Evolutionary conservation across 2,888 invertebrate genomes (phyloP), one percentile per base, ranked within the genome.

Genomic region (Platycheirus albimanus): DNA sequence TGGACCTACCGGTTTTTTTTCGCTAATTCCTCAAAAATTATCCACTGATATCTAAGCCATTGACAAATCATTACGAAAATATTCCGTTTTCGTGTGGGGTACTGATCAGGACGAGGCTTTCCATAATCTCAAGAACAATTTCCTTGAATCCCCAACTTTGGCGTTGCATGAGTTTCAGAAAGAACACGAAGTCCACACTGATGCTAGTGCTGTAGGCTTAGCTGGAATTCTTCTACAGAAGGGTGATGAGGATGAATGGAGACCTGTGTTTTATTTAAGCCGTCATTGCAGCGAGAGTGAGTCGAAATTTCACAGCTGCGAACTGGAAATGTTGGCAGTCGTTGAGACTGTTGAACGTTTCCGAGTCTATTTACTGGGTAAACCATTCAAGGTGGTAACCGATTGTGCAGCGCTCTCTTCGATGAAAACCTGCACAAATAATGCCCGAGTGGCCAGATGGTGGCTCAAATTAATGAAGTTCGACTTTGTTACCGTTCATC

Each of bases 401-500:
- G 88, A 15, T 69, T 78, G 56, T 83, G 76, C 45, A 71, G 58
- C 64, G 64, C 45, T 28, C 43, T 58, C 7, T 63, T 63, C n/a
- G 47, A 41, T 11, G 10, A 43, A 13, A n/a, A 38, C n/a, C 2
- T 13, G 13, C 30, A 38, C 38, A 4, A 13, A 13, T 4, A 38
- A 38, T 11, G 93, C 93, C 10, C 92, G 86, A 0, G 87, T 87
- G 0, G 92, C 92, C 11, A 8, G 64, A 5, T 64, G 47, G 64
- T 47, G 19, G 17, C 11, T 49, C 1, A 47, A 47, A n/a, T n/a
- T 64, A 2, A 8, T 15, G 28, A 49, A 64, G 30, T 64, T 13
- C 19, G 20, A 64, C 36, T 64, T 64, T 20, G 5, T 0, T 1
- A 36, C 10, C 10, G 24, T 36, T n/a, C 49, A 49, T 28, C 72